Conservation (phyloP, 1,140 invertebrate species). For the Bombus superbus region DNA sequence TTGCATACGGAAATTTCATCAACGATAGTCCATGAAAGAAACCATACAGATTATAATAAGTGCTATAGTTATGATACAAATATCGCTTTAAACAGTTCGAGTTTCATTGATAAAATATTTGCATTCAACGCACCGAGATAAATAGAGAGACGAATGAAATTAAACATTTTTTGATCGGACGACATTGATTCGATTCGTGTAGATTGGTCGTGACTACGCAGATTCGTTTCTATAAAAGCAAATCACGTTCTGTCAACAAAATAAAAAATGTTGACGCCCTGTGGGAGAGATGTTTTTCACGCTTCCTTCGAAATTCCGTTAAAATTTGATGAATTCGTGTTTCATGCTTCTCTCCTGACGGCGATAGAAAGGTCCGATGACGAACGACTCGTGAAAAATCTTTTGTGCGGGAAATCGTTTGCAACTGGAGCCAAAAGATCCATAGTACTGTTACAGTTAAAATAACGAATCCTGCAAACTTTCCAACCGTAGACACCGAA, state of each 20-base stretch:
- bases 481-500: background rate
- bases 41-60: no score
- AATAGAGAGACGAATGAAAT: background rate
- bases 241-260: constrained; percentile 3
- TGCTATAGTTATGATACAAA: background rate
- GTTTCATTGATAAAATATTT: background rate
- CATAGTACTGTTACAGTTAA: no score
- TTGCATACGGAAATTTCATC: no score
- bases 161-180: background rate
- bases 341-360: background rate
- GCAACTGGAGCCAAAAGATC: background rate
- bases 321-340: background rate
- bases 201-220: background rate
- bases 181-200: background rate
- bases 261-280: background rate
- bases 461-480: background rate
- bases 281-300: background rate
- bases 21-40: no score
- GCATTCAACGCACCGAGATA: no score
- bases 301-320: background rate
- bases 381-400: background rate
- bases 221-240: background rate
- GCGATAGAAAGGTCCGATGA: background rate
- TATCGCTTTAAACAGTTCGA: no score
- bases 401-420: background rate